Percentiles rank a stretch among this genome's conserved stretches.
Evolutionary conservation across 2,888 invertebrate species (phyloP).

Genomic region (Liposcelis brunnea): DNA sequence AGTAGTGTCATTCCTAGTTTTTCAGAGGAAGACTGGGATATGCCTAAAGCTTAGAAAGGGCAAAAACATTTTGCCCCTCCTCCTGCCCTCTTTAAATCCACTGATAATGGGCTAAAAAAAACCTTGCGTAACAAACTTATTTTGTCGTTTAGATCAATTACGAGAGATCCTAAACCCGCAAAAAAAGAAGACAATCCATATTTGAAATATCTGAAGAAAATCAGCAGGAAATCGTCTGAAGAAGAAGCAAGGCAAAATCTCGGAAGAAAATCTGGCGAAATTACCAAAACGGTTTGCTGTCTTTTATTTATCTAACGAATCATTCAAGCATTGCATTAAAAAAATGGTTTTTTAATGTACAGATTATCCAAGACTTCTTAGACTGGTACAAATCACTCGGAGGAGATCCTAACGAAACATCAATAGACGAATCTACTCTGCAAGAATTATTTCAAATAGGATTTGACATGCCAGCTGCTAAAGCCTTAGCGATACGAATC

Average conservation of each 20-base stretch:
- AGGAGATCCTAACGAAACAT: neutral
- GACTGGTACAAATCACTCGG: slow-evolving; percentile 4
- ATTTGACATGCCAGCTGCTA: slow-evolving; percentile 1
- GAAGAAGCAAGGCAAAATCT: neutral
- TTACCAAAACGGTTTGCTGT: neutral
- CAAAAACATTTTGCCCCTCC: no score
- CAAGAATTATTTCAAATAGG: slow-evolving; percentile 5
- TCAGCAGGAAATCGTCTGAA: neutral
- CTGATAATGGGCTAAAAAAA: no score
- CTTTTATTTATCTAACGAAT: no score
- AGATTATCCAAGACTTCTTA: slow-evolving; percentile 1
- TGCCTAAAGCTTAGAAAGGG: no score
- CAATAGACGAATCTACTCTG: neutral
- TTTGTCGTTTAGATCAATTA: no score
- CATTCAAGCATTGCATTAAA: no score
- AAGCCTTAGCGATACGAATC: neutral
- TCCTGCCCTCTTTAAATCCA: no score
- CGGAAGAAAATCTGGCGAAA: neutral
- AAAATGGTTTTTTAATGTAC: no score
- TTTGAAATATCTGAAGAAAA: slow-evolving; percentile 2
- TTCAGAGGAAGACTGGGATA: no score
- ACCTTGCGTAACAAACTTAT: no score
- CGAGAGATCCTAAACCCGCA: no score
- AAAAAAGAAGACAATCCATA: slow-evolving; percentile 1
- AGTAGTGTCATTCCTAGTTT: no score